Conservation (phyloP, 2,113 vertebrate species). For the Sinocyclocheilus anophthalmus region DNA sequence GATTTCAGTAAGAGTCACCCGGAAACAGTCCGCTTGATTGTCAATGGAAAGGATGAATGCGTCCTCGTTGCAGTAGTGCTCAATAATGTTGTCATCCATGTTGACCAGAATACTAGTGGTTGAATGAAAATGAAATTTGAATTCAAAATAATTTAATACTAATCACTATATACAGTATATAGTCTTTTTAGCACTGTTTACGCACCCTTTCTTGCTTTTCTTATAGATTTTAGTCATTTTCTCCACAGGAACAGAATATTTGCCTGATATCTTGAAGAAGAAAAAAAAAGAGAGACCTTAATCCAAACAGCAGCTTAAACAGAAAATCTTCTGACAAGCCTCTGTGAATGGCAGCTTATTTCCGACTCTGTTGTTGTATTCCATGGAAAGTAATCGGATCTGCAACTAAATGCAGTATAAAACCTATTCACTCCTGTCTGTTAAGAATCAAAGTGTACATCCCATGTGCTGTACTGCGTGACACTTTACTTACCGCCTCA, state of each 20-base stretch:
- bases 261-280: constrained; percentile 87
- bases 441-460: not conserved
- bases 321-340: not conserved
- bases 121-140: constrained; percentile 40
- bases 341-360: not conserved
- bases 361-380: not conserved
- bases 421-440: not conserved
- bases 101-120: constrained; percentile 91
- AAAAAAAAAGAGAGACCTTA: not conserved
- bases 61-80: constrained; percentile 97
- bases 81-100: constrained; percentile 98
- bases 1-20: constrained; percentile 91
- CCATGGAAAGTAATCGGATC: not conserved
- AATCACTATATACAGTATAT: too few species aligned
- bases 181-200: not conserved
- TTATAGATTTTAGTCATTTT: constrained; percentile 96
- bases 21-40: constrained; percentile 86
- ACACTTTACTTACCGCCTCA: constrained; percentile 86
- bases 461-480: not conserved
- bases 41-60: constrained; percentile 95
- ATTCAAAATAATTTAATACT: not conserved
- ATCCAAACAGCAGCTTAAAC: not conserved
- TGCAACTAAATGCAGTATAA: not conserved
- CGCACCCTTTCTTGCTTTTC: constrained; percentile 99
- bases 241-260: constrained; percentile 89